A percentile compares a stretch with the other conserved stretches of the same genome.
phyloP scores from a whole-genome alignment of 2,113 vertebrate species.

The Stictonetta naevosa region DNA sequence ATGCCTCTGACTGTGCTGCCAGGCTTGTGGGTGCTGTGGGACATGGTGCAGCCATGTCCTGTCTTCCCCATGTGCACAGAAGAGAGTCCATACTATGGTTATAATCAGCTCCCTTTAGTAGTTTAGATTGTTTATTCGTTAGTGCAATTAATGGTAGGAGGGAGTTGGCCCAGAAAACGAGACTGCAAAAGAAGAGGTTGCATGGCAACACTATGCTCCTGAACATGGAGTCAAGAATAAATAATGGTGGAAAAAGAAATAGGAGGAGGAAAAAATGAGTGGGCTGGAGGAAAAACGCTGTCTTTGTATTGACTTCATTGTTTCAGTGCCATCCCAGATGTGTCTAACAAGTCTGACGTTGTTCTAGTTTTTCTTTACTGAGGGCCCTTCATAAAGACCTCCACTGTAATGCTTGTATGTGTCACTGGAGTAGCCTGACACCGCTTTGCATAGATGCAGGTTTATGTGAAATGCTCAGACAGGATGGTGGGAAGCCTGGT shows the following conservation, averaged over 20 bases:
- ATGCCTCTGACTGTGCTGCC: neutral
- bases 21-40: accelerated
- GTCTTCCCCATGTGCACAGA: accelerated
- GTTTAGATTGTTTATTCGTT: neutral
- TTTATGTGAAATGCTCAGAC: neutral
- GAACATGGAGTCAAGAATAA: neutral
- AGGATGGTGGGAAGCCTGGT: neutral
- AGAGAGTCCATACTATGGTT: neutral
- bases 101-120: neutral
- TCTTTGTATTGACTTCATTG: conserved; percentile 44
- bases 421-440: neutral
- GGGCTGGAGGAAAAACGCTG: neutral
- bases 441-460: neutral
- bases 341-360: conserved; percentile 33
- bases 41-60: accelerated
- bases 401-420: neutral
- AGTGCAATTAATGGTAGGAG: neutral
- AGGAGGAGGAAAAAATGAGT: neutral
- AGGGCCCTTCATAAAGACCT: neutral
- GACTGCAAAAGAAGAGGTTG: neutral
- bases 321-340: conserved; percentile 25
- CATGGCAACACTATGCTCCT: neutral
- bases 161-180: neutral
- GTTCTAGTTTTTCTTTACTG: neutral
- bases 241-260: conserved; percentile 29